Evolutionary conservation across 2,888 invertebrate genomes (phyloP).

Genomic region (Eupeodes latifasciatus): DNA sequence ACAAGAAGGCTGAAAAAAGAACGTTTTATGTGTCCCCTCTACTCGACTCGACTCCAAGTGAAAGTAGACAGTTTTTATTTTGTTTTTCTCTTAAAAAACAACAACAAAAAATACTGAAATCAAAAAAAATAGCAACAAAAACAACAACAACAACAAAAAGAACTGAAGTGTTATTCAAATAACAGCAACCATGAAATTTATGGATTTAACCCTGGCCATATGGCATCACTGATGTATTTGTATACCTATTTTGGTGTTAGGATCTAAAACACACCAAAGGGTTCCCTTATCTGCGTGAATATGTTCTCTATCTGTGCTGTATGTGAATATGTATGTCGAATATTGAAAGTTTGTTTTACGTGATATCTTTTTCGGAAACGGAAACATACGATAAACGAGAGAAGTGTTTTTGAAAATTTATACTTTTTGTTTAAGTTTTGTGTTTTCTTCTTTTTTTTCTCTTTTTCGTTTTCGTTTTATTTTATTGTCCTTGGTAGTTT

Average conservation of each 20-base stretch:
- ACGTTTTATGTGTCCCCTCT: constrained; percentile 14
- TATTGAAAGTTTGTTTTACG: constrained; percentile 38
- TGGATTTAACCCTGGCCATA: constrained; percentile 66
- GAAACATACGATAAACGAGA: constrained; percentile 19
- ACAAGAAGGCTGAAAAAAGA: constrained; percentile 33
- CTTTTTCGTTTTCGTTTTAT: neutral
- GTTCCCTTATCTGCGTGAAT: constrained; percentile 15
- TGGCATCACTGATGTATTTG: constrained; percentile 31
- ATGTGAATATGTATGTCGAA: neutral
- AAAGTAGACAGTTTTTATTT: constrained; percentile 40
- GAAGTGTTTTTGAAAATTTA: constrained; percentile 23
- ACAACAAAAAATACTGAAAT: neutral
- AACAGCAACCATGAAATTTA: constrained; percentile 66
- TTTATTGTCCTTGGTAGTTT: constrained; percentile 29
- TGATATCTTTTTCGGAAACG: constrained; percentile 32
- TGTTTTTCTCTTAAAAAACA: neutral
- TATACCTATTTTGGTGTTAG: constrained; percentile 18
- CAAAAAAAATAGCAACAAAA: neutral
- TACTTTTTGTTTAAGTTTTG: neutral
- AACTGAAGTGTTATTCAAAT: constrained; percentile 67
- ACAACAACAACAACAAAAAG: neutral
- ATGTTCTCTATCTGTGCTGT: neutral
- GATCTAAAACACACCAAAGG: constrained; percentile 6
- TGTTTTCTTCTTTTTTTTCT: too few relatives aligned
- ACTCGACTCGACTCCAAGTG: neutral